Evolutionary conservation across 2,113 vertebrate species (phyloP).

Genomic region (Ailuropoda melanoleuca): DNA sequence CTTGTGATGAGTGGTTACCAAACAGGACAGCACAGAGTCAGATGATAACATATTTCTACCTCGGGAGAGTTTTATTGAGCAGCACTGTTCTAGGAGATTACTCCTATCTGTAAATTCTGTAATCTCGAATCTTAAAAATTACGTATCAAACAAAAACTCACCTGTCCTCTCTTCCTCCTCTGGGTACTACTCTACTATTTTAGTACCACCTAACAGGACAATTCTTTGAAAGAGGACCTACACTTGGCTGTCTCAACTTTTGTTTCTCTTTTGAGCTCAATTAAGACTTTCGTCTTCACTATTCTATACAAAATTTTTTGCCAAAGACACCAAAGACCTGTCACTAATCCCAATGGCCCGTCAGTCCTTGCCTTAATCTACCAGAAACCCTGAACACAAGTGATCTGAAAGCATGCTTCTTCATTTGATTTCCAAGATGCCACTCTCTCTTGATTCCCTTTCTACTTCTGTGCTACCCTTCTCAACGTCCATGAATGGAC

Average conservation of each 20-base stretch:
- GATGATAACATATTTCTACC: background rate
- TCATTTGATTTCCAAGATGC: background rate
- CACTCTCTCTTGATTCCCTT: background rate
- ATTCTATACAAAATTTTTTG: background rate
- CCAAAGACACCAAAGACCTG: background rate
- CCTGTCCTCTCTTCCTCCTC: background rate
- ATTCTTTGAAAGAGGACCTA: background rate
- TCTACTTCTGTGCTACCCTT: background rate
- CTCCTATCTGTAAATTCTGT: background rate
- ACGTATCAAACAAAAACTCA: background rate
- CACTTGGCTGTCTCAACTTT: background rate
- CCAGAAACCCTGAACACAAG: background rate
- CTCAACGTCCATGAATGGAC: background rate
- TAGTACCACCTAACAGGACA: no score
- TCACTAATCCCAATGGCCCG: background rate
- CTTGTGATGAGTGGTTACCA: background rate
- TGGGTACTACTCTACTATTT: background rate
- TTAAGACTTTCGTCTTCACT: background rate
- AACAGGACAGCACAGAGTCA: background rate
- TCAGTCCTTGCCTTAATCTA: background rate
- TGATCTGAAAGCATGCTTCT: background rate
- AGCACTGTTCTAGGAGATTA: background rate
- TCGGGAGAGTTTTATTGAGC: background rate
- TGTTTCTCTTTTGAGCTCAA: background rate
- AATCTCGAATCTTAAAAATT: background rate